Conservation (phyloP, 2,113 vertebrate species). For the Boulengeromyrus knoepffleri region DNA sequence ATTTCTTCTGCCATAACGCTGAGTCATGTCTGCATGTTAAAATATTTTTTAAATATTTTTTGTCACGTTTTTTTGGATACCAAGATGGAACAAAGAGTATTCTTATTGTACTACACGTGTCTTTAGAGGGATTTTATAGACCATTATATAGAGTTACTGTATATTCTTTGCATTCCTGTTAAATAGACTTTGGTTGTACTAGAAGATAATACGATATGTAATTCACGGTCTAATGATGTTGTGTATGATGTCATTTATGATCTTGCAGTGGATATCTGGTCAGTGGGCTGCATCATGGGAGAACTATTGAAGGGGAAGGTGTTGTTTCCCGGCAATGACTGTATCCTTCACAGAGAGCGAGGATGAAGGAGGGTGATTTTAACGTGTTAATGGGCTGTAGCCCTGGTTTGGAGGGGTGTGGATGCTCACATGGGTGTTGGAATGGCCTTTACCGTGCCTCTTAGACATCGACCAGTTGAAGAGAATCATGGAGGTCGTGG, state of each 20-base stretch:
- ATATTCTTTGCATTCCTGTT: background rate
- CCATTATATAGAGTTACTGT: background rate
- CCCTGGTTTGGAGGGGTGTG: background rate
- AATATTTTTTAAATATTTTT: background rate
- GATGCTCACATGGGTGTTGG: too few species aligned
- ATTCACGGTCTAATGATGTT: background rate
- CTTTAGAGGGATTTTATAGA: background rate
- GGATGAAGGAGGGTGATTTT: background rate
- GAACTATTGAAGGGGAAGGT: constrained; percentile 93
- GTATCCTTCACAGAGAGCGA: constrained; percentile 77
- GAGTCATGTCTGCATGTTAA: background rate
- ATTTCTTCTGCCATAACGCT: background rate
- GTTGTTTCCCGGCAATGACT: constrained; percentile 91
- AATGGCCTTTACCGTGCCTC: constrained; percentile 43
- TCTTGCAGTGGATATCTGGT: constrained; percentile 94
- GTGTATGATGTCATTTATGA: constrained; percentile 1
- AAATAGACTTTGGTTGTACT: background rate
- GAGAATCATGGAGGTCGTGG: constrained; percentile 96
- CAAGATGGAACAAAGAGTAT: background rate
- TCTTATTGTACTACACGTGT: background rate
- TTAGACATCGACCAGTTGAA: constrained; percentile 94
- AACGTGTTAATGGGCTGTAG: background rate
- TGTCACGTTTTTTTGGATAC: background rate
- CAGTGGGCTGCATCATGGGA: constrained; percentile 97
- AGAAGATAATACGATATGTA: background rate